Evolutionary conservation across 2,888 invertebrate species (phyloP), one percentile per base, ranked within the genome.

Genomic region (Cepaea hortensis): DNA sequence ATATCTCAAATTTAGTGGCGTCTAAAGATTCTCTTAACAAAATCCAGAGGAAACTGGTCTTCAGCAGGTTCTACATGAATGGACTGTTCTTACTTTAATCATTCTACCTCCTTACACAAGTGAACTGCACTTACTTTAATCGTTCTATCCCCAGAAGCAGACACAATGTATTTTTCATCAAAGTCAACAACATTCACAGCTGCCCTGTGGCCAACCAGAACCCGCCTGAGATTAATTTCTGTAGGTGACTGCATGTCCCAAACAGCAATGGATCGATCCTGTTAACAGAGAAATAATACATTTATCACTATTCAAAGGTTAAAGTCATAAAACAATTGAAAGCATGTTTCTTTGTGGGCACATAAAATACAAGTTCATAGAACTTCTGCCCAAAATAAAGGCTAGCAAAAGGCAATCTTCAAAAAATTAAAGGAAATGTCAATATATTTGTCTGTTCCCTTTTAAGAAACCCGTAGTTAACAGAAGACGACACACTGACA

Each of bases 101-200:
- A 99, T 99, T 92, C 99, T 96, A 95, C 99, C 99, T 85, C 99
- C 55, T 55, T 55, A 55, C 11, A 55, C 6, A 11, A 55, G 11
- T 9, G 55, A 55, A 9, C 7, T 55, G 55, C 11, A 55, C 90
- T 81, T 86, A 98, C 96, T 96, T 99, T 99, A 91, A 99, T 99
- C 90, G 99, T 99, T 92, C 99, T 96, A 95, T 99, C 99, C 85
- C 99, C 99, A 93, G 98, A 98, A 11, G 99, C 99, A 88, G 99
- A 99, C 89, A 99, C 99, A 91, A 99, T 99, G 94, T 99, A 99
- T 94, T 98, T 98, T 95, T 99, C 98, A 95, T 99, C 99, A 94
- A 99, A 99, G 95, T 99, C 99, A 20, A 99, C 99, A 11, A 99
- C 99, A 95, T 99, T 99, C 87, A 99, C 99, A 70, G 99, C 99